These are phyloP conservation scores for Oxyteleia sp. DNA, from an alignment of 2,888 invertebrate genomes.

Conservation along the genomic window DNA sequence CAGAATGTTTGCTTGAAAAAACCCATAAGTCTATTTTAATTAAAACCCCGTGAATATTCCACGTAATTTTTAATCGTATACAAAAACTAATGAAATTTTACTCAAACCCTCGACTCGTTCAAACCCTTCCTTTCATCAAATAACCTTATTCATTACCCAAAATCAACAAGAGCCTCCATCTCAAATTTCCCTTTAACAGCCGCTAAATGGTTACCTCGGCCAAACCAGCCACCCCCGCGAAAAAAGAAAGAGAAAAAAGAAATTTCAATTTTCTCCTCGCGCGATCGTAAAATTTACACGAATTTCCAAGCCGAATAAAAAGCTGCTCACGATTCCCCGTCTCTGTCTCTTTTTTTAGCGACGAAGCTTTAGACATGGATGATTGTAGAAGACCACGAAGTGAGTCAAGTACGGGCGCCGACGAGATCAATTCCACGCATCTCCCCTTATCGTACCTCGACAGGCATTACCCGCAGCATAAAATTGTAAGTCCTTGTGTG, in stretches of 20 bases:
- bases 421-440: conserved; percentile 87
- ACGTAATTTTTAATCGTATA: too few relatives aligned
- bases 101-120: too few relatives aligned
- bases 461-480: conserved; percentile 84
- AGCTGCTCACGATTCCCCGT: conserved; percentile 11
- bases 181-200: conserved; percentile 14
- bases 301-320: conserved; percentile 27
- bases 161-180: conserved; percentile 7
- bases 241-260: background rate
- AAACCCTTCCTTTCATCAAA: background rate
- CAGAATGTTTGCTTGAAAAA: too few relatives aligned
- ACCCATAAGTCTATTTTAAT: too few relatives aligned
- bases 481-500: conserved; percentile 79
- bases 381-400: conserved; percentile 92
- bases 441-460: conserved; percentile 88
- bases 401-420: conserved; percentile 90
- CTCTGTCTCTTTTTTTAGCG: conserved; percentile 88
- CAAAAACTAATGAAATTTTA: too few relatives aligned
- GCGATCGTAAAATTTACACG: conserved; percentile 4
- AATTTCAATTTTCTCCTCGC: conserved; percentile 2
- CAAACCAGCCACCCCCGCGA: background rate
- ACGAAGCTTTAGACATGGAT: conserved; percentile 92
- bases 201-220: conserved; percentile 24
- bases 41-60: too few relatives aligned
- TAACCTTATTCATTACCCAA: conserved; percentile 4